Base-by-base conservation (phyloP, 2,113 vertebrate species). In the Electrona antarctica region DNA sequence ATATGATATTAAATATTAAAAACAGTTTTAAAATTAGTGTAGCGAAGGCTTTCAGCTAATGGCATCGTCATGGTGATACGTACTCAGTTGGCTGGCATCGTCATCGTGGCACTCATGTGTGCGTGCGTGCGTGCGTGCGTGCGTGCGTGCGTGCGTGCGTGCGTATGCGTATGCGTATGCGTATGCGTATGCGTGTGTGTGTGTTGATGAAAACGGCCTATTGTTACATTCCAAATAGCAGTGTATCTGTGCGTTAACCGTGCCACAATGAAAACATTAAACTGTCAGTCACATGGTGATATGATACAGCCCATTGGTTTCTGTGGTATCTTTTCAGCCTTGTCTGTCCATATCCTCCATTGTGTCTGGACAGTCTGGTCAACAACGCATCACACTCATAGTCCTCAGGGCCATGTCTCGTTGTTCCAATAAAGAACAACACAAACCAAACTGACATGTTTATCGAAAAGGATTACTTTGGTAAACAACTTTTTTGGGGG, bases 331-430 rank as follows among this genome's bases (percentile, higher is more conserved):
- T 61, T 84, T 77, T 74, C 48, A 82, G 67, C 60, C 63, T 69
- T 74, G 66, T 66, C 73, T 67, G 78, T 54, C 55, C 50, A 65
- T 56, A 78, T 80, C 59, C 13, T 72, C 33, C 4, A 67, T 59
- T 74, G 74, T 75, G 65, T 82, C 59, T n/a, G n/a, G n/a, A n/a
- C n/a, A n/a, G n/a, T n/a, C n/a, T n/a, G n/a, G n/a, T n/a, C 69
- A 83, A 61, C 77, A 49, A 71, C 64, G 52, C 62, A 72, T 82
- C 70, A 45, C 14, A 65, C 59, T 80, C 86, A 84, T 87, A 74
- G 87, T 67, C 3, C 15, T 58, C 88, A 90, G 74, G 80, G 41
- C 33, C 2, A 64, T 8, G 4, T 33, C 63, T 62, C 0, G 4
- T 64, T 57, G 11, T 64, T 68, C 5, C 58, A 58, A 80, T 64